phyloP scores from a whole-genome alignment of 2,888 invertebrate species.

The Lycophotia porphyrea region DNA sequence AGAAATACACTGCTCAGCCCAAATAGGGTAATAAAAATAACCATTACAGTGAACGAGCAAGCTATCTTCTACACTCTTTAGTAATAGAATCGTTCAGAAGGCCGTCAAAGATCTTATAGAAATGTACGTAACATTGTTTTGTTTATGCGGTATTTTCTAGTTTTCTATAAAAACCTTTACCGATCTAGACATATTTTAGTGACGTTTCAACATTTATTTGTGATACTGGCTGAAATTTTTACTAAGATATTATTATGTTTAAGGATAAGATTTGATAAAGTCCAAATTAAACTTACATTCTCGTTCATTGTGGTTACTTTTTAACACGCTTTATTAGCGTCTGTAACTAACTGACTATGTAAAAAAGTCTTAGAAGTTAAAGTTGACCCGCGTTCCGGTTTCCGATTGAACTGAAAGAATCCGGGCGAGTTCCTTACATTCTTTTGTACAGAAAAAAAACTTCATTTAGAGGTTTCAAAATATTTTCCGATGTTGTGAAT shows the following conservation, averaged over 20 bases:
- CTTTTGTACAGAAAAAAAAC: no score
- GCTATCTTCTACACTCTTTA: constrained; percentile 27
- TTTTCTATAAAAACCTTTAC: constrained; percentile 10
- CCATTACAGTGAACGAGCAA: constrained; percentile 42
- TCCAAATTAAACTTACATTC: background rate
- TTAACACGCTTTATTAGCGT: background rate
- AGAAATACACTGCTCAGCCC: constrained; percentile 26
- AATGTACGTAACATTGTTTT: constrained; percentile 26
- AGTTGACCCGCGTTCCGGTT: no score
- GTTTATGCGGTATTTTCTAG: background rate
- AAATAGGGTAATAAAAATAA: constrained; percentile 56
- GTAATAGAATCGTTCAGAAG: constrained; percentile 36
- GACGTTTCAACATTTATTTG: background rate
- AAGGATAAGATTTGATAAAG: background rate
- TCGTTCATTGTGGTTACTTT: background rate
- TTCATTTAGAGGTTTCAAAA: no score
- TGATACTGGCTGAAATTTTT: background rate
- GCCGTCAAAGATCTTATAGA: constrained; percentile 35
- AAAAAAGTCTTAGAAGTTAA: no score
- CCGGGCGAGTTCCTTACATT: no score
- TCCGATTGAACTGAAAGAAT: no score
- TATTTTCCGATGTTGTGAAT: no score
- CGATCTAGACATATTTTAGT: background rate
- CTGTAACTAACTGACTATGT: background rate
- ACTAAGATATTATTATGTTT: background rate